phyloP scores from a whole-genome alignment of 2,113 vertebrate species.

The Scatophagus argus region DNA sequence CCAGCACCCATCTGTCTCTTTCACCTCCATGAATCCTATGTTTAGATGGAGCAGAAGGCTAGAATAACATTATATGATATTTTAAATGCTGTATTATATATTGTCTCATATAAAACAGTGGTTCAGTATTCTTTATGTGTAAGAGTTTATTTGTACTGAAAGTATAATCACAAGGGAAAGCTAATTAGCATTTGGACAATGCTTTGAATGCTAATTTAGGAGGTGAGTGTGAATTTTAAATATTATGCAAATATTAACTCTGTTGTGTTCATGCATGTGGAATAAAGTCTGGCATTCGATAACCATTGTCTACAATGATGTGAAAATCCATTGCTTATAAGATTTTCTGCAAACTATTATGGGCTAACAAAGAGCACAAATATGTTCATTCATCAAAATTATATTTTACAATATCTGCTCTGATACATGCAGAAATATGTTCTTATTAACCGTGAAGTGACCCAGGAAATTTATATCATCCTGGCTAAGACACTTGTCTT shows the following conservation, averaged over 20 bases:
- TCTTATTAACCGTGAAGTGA: conserved; percentile 68
- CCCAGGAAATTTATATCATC: conserved; percentile 70
- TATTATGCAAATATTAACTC: background rate
- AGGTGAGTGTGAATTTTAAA: background rate
- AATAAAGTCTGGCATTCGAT: background rate
- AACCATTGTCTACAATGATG: conserved; percentile 25
- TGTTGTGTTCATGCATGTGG: conserved; percentile 5
- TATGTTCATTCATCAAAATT: conserved; percentile 46
- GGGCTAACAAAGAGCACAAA: conserved; percentile 42
- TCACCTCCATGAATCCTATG: conserved; percentile 48
- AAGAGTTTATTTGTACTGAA: background rate
- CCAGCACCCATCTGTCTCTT: conserved; percentile 70
- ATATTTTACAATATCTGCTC: conserved; percentile 50
- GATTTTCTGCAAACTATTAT: conserved; percentile 49
- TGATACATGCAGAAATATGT: conserved; percentile 56
- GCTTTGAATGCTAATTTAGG: conserved; percentile 16
- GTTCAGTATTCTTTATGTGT: background rate
- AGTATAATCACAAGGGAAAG: background rate
- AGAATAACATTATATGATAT: conserved; percentile 5
- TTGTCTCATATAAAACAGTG: too few relatives aligned
- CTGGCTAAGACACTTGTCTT: conserved; percentile 68
- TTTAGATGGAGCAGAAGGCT: conserved; percentile 21
- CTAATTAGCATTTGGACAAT: conserved; percentile 9
- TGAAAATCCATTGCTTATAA: conserved; percentile 22
- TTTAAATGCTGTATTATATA: conserved; percentile 1